Evolutionary conservation across 2,113 vertebrate genomes (phyloP).

Genomic region (Pardalotus punctatus): DNA sequence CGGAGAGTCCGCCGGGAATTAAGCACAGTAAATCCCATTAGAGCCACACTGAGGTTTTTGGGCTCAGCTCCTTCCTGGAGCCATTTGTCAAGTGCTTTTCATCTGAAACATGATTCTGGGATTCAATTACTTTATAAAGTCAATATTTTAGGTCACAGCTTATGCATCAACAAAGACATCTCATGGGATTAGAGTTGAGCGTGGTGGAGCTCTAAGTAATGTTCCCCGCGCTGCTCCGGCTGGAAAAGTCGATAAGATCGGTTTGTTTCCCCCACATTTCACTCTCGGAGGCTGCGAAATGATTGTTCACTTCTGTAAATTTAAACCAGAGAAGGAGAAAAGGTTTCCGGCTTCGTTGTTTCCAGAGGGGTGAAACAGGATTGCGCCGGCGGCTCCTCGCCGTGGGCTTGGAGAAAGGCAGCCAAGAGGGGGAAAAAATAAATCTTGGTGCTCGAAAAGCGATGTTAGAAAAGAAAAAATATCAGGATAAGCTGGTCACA

Average conservation of each 20-base stretch:
- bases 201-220: constrained; percentile 4
- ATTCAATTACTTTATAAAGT: constrained; percentile 67
- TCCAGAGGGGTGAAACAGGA: background rate
- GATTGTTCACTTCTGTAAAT: constrained; percentile 28
- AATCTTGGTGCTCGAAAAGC: background rate
- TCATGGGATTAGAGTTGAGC: background rate
- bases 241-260: constrained; percentile 5
- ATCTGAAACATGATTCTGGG: constrained; percentile 55
- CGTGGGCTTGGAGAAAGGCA: background rate
- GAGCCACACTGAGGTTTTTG: background rate
- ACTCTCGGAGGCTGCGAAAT: constrained; percentile 12
- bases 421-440: too few relatives aligned
- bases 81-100: constrained; percentile 55
- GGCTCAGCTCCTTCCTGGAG: background rate
- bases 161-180: constrained; percentile 53
- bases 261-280: constrained; percentile 16
- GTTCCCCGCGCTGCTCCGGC: background rate
- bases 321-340: constrained; percentile 2
- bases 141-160: constrained; percentile 65
- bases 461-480: background rate
- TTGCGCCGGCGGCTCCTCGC: background rate
- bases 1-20: background rate
- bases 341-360: background rate
- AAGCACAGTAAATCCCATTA: constrained; percentile 3
- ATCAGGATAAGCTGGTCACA: background rate